phyloP scores from a whole-genome alignment of 2,888 invertebrate species.

The Parnassius mnemosyne region DNA sequence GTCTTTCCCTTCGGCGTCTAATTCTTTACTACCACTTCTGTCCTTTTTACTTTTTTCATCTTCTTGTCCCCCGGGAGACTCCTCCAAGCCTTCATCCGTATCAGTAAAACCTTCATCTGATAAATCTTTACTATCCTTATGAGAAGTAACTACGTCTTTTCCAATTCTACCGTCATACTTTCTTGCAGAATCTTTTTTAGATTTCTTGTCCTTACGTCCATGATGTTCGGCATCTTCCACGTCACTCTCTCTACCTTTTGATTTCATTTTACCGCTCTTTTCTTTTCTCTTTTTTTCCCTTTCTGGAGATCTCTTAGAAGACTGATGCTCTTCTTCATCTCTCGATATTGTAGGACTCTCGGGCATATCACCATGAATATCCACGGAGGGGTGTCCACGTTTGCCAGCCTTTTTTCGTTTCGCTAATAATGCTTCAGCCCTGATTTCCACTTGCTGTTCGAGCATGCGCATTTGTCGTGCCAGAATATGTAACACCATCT shows the following conservation, averaged over 20 bases:
- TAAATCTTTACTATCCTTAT: background rate
- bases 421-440: constrained; percentile 24
- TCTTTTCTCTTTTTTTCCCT: constrained; percentile 22
- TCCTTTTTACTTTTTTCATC: background rate
- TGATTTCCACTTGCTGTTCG: constrained; percentile 56
- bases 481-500: constrained; percentile 57
- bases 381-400: background rate
- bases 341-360: background rate
- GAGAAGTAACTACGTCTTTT: background rate
- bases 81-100: background rate
- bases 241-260: no score
- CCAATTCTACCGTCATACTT: background rate
- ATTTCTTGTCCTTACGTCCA: no score
- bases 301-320: constrained; percentile 1
- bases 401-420: constrained; percentile 23
- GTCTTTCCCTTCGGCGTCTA: background rate
- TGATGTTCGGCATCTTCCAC: no score
- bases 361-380: background rate
- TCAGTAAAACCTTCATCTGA: background rate
- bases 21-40: background rate
- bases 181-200: no score
- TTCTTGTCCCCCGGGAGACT: background rate
- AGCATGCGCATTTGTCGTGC: constrained; percentile 62
- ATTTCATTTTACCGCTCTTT: background rate
- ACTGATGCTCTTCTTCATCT: constrained; percentile 15